A percentile compares a stretch with the other conserved stretches of the same genome.
phyloP scores from a whole-genome alignment of 2,888 invertebrate species.

The Diogma glabrata region DNA sequence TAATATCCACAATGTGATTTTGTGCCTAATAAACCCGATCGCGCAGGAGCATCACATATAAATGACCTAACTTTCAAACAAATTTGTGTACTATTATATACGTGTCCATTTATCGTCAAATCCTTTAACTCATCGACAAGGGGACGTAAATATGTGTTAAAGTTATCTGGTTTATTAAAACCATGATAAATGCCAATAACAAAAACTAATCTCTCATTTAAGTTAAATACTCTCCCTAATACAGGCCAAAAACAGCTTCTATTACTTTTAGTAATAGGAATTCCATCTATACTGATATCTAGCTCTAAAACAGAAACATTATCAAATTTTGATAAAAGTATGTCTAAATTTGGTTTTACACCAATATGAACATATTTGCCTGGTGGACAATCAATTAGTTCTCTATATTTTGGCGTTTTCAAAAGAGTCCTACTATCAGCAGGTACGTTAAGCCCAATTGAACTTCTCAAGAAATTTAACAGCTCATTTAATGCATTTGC shows the following conservation, averaged over 20 bases:
- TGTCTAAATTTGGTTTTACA: too few species aligned
- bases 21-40: slow-evolving; percentile 11
- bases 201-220: not conserved
- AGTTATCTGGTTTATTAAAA: not conserved
- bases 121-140: not conserved
- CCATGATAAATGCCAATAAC: not conserved
- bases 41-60: not conserved
- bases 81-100: not conserved
- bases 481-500: not conserved
- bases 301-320: not conserved
- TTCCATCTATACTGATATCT: slow-evolving; percentile 1
- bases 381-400: too few species aligned
- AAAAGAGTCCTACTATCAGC: not conserved
- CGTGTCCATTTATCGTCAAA: not conserved
- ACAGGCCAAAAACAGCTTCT: not conserved
- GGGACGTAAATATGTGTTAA: not conserved
- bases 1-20: slow-evolving; percentile 14
- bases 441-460: not conserved
- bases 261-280: not conserved
- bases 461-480: too few species aligned
- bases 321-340: not conserved
- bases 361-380: too few species aligned
- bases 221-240: not conserved
- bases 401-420: not conserved
- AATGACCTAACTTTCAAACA: not conserved